A percentile compares a stretch with the other conserved stretches of the same genome.
Conservation (phyloP, 1,140 invertebrate genomes). For the Diuraphis noxia region DNA sequence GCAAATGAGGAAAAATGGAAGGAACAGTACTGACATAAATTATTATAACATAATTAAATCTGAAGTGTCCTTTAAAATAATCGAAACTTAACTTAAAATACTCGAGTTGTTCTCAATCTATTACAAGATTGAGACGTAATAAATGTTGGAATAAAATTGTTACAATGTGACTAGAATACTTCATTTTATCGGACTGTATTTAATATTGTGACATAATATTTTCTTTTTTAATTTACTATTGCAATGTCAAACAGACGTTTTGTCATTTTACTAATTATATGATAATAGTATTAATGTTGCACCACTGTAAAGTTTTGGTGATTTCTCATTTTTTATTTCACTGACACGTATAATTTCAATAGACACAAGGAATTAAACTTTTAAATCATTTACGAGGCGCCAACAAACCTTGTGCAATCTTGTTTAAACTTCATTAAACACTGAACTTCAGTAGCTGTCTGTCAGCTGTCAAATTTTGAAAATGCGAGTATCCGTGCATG, state of each 20-base stretch:
- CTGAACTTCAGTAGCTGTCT: conserved; percentile 31
- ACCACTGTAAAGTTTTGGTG: not conserved
- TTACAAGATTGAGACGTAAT: not conserved
- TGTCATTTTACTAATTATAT: not conserved
- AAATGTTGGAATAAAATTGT: not conserved
- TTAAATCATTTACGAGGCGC: conserved; percentile 42
- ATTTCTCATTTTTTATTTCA: not conserved
- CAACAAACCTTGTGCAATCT: conserved; percentile 19
- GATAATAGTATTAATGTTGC: not conserved
- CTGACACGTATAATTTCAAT: not conserved
- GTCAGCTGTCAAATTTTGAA: conserved; percentile 44
- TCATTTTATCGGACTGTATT: not conserved
- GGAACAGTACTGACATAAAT: conserved; percentile 28
- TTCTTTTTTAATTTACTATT: not conserved
- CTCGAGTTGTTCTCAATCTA: not conserved
- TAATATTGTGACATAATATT: not conserved
- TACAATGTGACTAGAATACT: not conserved
- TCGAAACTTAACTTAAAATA: not conserved
- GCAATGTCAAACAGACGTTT: not conserved
- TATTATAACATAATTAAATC: conserved; percentile 16
- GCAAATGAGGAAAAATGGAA: not conserved
- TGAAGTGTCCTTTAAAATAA: conserved; percentile 7
- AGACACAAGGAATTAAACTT: conserved; percentile 12
- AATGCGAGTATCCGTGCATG: not conserved
- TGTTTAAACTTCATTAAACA: conserved; percentile 51